These are phyloP conservation scores for Trachelipus rathkii DNA, from an alignment of 1,140 invertebrate genomes.

Conservation along the genomic window DNA sequence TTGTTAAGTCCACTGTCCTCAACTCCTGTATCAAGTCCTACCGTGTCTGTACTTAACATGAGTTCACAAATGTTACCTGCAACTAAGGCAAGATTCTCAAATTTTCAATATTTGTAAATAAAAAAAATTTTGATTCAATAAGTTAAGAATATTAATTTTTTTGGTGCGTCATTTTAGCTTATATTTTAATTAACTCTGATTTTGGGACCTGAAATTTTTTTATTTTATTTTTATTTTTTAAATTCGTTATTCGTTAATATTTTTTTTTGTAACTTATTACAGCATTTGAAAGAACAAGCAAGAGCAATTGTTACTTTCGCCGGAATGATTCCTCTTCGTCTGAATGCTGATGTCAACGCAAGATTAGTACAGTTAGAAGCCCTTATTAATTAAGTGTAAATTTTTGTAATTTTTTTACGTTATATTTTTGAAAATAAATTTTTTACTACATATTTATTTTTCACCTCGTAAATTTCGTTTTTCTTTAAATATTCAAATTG, in stretches of 20 bases:
- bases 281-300: constrained; percentile 42
- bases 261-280: constrained; percentile 34
- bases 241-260: constrained; percentile 39
- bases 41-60: constrained; percentile 38
- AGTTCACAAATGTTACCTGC: constrained; percentile 25
- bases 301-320: constrained; percentile 78
- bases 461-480: no score
- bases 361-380: constrained; percentile 93
- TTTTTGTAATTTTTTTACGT: no score
- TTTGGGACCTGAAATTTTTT: background rate
- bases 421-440: no score
- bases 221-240: constrained; percentile 30
- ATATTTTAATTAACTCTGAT: background rate
- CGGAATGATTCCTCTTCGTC: constrained; percentile 89
- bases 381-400: constrained; percentile 72
- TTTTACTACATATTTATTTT: no score
- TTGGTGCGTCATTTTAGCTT: no score
- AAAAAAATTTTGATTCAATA: no score
- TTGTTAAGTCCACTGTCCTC: no score
- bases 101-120: no score
- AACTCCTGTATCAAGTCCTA: constrained; percentile 22
- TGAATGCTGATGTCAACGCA: constrained; percentile 93
- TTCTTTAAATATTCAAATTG: no score
- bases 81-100: constrained; percentile 26
- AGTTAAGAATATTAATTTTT: no score